phyloP scores from a whole-genome alignment of 2,888 invertebrate species.

The Micoletzkya japonica region DNA sequence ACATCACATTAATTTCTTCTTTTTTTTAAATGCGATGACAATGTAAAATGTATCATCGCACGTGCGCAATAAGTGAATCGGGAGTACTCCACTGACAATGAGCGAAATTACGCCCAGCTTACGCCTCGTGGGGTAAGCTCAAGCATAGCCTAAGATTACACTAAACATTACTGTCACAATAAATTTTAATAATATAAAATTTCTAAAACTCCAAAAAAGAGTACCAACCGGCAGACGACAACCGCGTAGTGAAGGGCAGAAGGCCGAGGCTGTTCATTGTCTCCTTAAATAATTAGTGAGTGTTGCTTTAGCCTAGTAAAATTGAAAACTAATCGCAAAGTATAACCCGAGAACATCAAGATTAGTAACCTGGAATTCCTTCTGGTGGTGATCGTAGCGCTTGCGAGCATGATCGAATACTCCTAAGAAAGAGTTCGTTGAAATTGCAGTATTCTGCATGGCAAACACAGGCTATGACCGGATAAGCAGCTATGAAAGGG shows the following conservation, averaged over 20 bases:
- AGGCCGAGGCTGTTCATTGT: conserved; percentile 62
- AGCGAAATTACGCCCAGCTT: too few species aligned
- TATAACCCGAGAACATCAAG: too few species aligned
- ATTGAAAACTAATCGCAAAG: background rate
- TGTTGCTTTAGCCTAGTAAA: conserved; percentile 65
- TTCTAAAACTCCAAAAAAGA: background rate
- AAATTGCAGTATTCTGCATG: background rate
- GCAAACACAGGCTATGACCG: background rate
- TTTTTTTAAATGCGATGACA: background rate
- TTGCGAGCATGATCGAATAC: conserved; percentile 78
- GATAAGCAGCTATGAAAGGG: too few species aligned
- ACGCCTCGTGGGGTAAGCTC: too few species aligned
- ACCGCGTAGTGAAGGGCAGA: conserved; percentile 69
- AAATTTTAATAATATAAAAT: background rate
- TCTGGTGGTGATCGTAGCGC: conserved; percentile 93
- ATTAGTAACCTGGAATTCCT: conserved; percentile 66
- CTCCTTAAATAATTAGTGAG: too few species aligned
- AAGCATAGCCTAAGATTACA: too few species aligned
- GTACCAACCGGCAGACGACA: conserved; percentile 84
- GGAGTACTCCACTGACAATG: background rate
- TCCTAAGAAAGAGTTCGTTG: conserved; percentile 50
- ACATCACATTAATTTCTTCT: background rate
- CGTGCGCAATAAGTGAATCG: too few species aligned
- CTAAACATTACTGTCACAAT: too few species aligned
- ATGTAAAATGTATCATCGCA: too few species aligned